Evolutionary conservation across 2,113 vertebrate genomes (phyloP), one percentile per base, ranked within the genome.

Genomic region (Rhinichthys klamathensis): DNA sequence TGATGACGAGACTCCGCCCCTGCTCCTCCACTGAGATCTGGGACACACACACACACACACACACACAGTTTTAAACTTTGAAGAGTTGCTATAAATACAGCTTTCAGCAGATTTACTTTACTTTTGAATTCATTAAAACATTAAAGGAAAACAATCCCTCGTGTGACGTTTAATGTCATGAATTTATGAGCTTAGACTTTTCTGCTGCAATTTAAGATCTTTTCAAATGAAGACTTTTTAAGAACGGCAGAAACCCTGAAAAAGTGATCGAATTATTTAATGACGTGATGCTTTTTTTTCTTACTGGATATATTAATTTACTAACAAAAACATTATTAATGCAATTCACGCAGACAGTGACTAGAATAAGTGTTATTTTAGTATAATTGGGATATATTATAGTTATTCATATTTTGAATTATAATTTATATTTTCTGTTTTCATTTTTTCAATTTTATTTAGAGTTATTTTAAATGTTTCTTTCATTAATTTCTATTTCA

Each of bases 1-100:
- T 99, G 86, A 99, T 94, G 87, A 99, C 94, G 3, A 99, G 94
- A 87, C 93, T 99, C 86, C 94, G 94, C 0, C 96, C 96, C 0
- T 98, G 92, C 91, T 99, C 98, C 93, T 99, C 97, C 41, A 99
- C 96, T 0, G 97, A 98, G 89, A 99, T 97, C 98, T 99, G 90
- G 38, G 23, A 74, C 32, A n/a, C 70, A 73, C 41, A 56, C 41
- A 41, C 41, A 41, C 41, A 41, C 38, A 9, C 38, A 38, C 38
- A 32, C 32, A 35, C 32, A 6, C 4, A 10, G 13, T 23, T 69
- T 41, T 41, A 72, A 16, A 72, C 9, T 41, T 41, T 46, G 21
- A 25, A 46, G 41, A 25, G 70, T 73, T 44, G 69, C 23, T n/a
- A n/a, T 67, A 8, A 65, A 65, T 27, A 2, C 13, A 65, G 30